Evolutionary conservation across 2,888 invertebrate genomes (phyloP), one percentile per base, ranked within the genome.

Genomic region (Epinotia bilunana): DNA sequence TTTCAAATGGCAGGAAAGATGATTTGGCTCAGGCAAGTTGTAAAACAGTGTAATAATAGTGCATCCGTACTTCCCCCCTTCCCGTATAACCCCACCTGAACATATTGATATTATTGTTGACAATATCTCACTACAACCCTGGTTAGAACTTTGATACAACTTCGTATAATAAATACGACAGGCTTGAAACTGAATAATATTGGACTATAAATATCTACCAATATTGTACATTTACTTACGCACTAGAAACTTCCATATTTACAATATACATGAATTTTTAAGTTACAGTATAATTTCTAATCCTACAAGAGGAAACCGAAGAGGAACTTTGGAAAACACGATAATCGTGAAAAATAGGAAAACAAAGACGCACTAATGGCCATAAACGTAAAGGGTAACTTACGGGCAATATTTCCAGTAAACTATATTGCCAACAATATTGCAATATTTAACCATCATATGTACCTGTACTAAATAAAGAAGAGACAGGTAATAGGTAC

Each of bases 311-410:
- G 80, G 80, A 84, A 83, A 86, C 85, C 81, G 69, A 88, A 84
- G 84, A 91, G 91, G 91, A 91, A 91, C 91, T 91, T 90, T 89
- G 85, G 87, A 83, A 79, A 79, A 79, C 81, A 81, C 82, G 78
- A 78, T n/a, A 53, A 74, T 46, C 72, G 69, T 76, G 60, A 77
- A 79, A 80, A 80, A 74, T 78, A 80, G 82, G 84, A 81, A 82
- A 83, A 82, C 80, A 83, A 81, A 83, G 81, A 78, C 77, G 78
- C 64, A 5, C 60, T 2, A 65, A n/a, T 28, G 69, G 46, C 58
- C 39, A 69, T 58, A 28, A 69, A 69, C 58, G 28, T n/a, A 33
- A 16, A 13, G 57, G 16, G 23, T 23, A 12, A 23, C 57, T 60
- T 28, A 57, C 69, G 23, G 46, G n/a, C 58, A 57, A 20, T n/a